Conservation (phyloP, 2,888 invertebrate genomes). For the Trichogramma dendrolimi region DNA sequence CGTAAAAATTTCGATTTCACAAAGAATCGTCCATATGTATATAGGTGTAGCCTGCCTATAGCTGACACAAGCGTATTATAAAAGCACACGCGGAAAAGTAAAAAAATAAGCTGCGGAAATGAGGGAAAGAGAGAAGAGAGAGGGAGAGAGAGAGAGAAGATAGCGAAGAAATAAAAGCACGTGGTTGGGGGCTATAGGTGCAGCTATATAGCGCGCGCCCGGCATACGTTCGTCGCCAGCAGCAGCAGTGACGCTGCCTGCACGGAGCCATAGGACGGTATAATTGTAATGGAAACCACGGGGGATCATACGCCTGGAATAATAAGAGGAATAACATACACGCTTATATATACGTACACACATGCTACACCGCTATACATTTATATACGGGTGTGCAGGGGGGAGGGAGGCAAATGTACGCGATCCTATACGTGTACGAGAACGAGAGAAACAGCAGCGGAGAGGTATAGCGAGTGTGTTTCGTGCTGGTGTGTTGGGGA, state of each 20-base stretch:
- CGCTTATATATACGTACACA: too few species aligned
- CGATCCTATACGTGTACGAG: too few species aligned
- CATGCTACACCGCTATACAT: too few species aligned
- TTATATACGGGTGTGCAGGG: not conserved
- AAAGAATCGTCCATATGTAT: not conserved
- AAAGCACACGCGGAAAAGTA: too few species aligned
- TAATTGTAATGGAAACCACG: conserved; percentile 26
- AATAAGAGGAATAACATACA: conserved; percentile 18
- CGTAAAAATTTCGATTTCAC: not conserved
- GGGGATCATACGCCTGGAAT: conserved; percentile 22
- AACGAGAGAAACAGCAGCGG: too few species aligned
- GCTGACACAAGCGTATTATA: too few species aligned
- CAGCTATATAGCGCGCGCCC: not conserved
- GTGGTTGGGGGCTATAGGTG: not conserved
- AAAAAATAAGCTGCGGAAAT: not conserved
- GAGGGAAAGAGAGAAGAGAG: not conserved
- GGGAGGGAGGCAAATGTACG: not conserved
- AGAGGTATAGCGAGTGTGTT: too few species aligned
- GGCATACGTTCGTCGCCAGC: not conserved
- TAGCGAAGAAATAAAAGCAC: conserved; percentile 14
- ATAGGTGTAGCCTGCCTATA: too few species aligned
- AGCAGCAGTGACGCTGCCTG: too few species aligned
- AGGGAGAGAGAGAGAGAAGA: not conserved
- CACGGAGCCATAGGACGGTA: not conserved
- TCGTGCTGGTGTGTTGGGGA: too few species aligned